These are phyloP conservation scores for Peromyscus maniculatus DNA, from an alignment of 2,113 vertebrate genomes.

Conservation along the genomic window DNA sequence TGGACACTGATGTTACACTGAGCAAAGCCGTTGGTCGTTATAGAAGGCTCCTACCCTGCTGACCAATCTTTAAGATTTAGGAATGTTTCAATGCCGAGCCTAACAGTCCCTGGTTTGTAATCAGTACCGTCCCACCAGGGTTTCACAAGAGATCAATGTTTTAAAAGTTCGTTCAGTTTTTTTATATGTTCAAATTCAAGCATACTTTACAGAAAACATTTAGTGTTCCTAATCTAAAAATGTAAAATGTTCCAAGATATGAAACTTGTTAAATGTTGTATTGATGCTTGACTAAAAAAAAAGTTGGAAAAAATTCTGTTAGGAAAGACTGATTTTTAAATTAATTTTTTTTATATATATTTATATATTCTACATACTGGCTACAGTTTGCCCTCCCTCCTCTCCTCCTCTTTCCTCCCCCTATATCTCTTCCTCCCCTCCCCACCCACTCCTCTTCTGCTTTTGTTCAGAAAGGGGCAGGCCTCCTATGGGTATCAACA, in stretches of 20 bases:
- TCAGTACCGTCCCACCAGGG: neutral
- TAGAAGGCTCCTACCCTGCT: neutral
- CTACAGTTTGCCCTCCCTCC: neutral
- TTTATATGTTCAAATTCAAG: neutral
- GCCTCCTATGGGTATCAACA: neutral
- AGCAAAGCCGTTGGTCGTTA: neutral
- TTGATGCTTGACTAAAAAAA: neutral
- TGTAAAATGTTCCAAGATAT: neutral
- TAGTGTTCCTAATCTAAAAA: neutral
- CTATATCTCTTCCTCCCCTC: neutral
- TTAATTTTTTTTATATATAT: neutral
- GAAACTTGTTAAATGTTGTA: neutral
- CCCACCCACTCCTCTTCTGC: neutral
- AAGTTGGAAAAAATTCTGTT: neutral
- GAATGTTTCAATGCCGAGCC: conserved; percentile 12
- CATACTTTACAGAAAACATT: neutral
- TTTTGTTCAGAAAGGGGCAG: neutral
- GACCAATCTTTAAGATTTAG: neutral
- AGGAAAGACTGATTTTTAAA: neutral
- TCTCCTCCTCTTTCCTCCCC: neutral
- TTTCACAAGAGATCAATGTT: neutral
- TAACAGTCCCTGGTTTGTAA: neutral
- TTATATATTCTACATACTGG: neutral
- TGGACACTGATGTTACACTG: neutral
- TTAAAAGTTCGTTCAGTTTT: conserved; percentile 23